These are phyloP conservation scores for Gymnodraco acuticeps DNA, from an alignment of 2,797 vertebrate species.

Conservation along the genomic window DNA sequence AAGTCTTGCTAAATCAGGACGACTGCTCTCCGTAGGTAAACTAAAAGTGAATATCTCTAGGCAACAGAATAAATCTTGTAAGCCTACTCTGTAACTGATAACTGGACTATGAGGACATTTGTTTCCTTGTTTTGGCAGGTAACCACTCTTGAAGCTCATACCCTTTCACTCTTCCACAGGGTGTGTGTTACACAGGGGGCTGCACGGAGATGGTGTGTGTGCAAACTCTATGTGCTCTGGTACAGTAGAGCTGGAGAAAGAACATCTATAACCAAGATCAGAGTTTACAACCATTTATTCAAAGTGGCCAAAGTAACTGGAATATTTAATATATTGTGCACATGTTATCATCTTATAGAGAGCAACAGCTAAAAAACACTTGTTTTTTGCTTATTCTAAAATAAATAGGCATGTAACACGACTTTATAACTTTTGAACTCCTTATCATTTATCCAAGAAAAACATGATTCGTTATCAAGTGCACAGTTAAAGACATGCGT, in stretches of 20 bases:
- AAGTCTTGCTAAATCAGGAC: slow-evolving; percentile 42
- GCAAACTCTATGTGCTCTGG: slow-evolving; percentile 15
- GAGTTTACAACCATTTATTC: background rate
- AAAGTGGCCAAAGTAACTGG: background rate
- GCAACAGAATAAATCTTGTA: background rate
- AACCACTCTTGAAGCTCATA: slow-evolving; percentile 62
- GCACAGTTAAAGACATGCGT: background rate
- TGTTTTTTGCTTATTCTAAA: background rate
- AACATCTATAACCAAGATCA: background rate
- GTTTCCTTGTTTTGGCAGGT: slow-evolving; percentile 54
- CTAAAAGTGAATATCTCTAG: slow-evolving; percentile 24
- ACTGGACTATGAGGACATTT: slow-evolving; percentile 48
- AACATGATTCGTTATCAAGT: background rate
- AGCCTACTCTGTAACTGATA: slow-evolving; percentile 12
- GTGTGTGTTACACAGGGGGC: slow-evolving; percentile 46
- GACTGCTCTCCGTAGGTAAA: slow-evolving; percentile 11
- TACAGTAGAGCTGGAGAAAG: background rate
- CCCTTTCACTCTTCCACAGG: slow-evolving; percentile 37
- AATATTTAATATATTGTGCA: background rate
- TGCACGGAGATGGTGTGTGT: slow-evolving; percentile 12
- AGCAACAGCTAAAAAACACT: background rate
- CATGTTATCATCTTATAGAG: background rate
- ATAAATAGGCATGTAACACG: background rate
- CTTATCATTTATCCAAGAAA: background rate
- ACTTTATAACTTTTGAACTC: background rate